These are phyloP conservation scores for Mechanitis mazaeus DNA, from an alignment of 2,888 invertebrate genomes.

Conservation along the genomic window DNA sequence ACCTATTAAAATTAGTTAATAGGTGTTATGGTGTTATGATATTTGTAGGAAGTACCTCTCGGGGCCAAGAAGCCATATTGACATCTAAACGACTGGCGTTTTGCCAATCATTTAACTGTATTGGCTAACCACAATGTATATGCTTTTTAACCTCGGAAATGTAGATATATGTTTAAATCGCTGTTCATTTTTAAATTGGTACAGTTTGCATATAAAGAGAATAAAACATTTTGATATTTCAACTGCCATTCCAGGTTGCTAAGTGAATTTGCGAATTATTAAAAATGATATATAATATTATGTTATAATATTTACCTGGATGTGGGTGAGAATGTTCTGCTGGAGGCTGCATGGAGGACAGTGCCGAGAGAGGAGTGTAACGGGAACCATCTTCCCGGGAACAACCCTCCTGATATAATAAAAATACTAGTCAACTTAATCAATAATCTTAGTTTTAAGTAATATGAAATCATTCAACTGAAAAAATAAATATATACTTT, in stretches of 20 bases:
- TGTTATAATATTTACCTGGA: constrained; percentile 61
- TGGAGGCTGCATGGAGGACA: constrained; percentile 92
- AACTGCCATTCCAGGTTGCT: too few species aligned
- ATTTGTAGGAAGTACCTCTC: constrained; percentile 27
- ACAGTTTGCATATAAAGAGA: too few species aligned
- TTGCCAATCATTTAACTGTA: constrained; percentile 30
- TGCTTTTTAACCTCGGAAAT: constrained; percentile 18
- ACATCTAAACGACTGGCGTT: constrained; percentile 41
- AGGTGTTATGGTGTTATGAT: constrained; percentile 41
- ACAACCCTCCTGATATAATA: constrained; percentile 58
- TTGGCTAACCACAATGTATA: constrained; percentile 23
- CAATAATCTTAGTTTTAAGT: not conserved
- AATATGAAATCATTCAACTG: not conserved
- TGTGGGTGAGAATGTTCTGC: constrained; percentile 75
- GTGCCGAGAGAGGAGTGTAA: constrained; percentile 88
- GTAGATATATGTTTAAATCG: not conserved
- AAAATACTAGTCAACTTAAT: constrained; percentile 9
- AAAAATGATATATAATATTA: too few species aligned
- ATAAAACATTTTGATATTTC: too few species aligned
- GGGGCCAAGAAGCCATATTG: constrained; percentile 44
- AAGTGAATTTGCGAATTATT: too few species aligned
- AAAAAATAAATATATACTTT: not conserved
- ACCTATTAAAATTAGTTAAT: constrained; percentile 43
- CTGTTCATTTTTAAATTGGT: too few species aligned
- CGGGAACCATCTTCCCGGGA: constrained; percentile 69